Conservation (phyloP, 2,888 invertebrate species). For the Linnaemya tessellans region DNA sequence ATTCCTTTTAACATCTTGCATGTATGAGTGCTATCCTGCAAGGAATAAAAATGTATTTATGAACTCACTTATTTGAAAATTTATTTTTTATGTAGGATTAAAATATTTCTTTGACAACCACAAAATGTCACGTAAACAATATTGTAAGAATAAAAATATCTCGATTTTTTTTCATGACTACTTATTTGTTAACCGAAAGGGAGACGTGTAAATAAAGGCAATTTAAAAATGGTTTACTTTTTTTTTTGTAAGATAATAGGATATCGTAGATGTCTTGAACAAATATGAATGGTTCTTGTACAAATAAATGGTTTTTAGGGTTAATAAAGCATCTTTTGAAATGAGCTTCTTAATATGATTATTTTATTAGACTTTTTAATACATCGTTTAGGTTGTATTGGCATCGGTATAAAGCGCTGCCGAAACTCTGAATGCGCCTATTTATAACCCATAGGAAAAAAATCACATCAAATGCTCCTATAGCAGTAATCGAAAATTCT, state of each 20-base stretch:
- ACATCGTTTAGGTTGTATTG: too few species aligned
- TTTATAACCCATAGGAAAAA: too few species aligned
- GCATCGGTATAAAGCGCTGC: too few species aligned
- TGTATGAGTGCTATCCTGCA: constrained; percentile 23
- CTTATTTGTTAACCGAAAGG: constrained; percentile 63
- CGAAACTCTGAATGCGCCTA: too few species aligned
- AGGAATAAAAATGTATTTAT: constrained; percentile 25
- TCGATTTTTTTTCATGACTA: constrained; percentile 40
- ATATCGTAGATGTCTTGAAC: background rate
- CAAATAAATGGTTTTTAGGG: background rate
- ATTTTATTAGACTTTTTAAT: background rate
- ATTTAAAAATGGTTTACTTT: background rate
- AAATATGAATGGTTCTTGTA: background rate
- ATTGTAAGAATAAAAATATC: constrained; percentile 13
- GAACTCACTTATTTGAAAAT: constrained; percentile 51
- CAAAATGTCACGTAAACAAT: constrained; percentile 62
- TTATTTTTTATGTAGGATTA: constrained; percentile 61
- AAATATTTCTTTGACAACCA: constrained; percentile 36
- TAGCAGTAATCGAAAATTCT: too few species aligned
- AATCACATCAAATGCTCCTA: too few species aligned
- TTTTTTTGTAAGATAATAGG: background rate
- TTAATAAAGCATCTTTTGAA: background rate
- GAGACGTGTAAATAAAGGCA: constrained; percentile 2
- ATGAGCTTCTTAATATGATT: constrained; percentile 26
- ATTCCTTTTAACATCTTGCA: constrained; percentile 42